These are phyloP conservation scores for Amyelois transitella DNA, from an alignment of 1,140 invertebrate species.

Conservation along the genomic window DNA sequence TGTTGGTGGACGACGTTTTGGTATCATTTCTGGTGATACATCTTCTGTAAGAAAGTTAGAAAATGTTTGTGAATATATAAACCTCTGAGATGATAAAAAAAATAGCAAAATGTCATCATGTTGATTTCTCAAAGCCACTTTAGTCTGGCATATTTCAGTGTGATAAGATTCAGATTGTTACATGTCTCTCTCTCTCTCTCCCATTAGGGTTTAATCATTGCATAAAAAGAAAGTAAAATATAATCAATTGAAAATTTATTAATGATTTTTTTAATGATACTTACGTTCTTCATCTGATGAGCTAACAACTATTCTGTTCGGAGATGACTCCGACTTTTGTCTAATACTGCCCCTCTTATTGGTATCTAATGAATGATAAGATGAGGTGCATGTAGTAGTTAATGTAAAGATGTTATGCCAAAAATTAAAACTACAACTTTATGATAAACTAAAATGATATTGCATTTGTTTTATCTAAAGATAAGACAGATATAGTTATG, in stretches of 20 bases:
- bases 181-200: no score
- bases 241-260: background rate
- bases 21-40: slow-evolving; percentile 51
- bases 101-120: no score
- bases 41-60: slow-evolving; percentile 15
- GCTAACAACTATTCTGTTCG: slow-evolving; percentile 30
- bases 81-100: no score
- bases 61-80: no score
- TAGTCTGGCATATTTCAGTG: no score
- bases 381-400: background rate
- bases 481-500: no score
- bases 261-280: background rate
- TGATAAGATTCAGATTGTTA: no score
- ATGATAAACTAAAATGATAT: no score
- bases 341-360: slow-evolving; percentile 29
- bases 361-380: slow-evolving; percentile 18
- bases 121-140: no score
- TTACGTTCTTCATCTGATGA: slow-evolving; percentile 56
- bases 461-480: no score
- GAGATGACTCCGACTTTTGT: slow-evolving; percentile 22
- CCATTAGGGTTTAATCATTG: no score
- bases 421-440: no score
- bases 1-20: slow-evolving; percentile 26
- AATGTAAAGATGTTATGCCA: background rate
- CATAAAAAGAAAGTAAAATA: background rate